phyloP scores from a whole-genome alignment of 2,797 vertebrate genomes.

The Pangasius larnaudii region DNA sequence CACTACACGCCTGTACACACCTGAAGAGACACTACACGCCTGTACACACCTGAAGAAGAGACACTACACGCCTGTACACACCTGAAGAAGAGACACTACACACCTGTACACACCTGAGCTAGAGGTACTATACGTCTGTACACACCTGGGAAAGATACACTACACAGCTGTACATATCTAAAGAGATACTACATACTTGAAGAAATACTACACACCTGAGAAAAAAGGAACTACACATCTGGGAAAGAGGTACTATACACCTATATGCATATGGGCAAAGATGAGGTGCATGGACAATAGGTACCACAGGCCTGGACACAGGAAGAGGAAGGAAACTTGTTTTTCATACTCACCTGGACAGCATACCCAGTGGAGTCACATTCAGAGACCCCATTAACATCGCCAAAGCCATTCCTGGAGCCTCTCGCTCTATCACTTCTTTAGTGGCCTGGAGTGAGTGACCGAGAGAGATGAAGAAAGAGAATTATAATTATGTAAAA shows the following conservation, averaged over 20 bases:
- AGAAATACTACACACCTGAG: neutral
- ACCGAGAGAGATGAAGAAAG: slow-evolving; percentile 37
- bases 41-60: no score
- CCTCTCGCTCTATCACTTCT: slow-evolving; percentile 98
- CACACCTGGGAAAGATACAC: no score
- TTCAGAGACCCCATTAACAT: slow-evolving; percentile 99
- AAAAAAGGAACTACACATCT: neutral
- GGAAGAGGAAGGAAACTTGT: neutral
- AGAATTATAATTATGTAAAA: neutral
- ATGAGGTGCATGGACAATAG: neutral
- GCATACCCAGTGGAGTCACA: slow-evolving; percentile 97
- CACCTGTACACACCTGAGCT: no score
- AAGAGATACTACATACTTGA: no score
- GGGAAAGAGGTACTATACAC: neutral
- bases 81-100: no score
- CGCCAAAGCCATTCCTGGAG: slow-evolving; percentile 96
- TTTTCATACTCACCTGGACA: slow-evolving; percentile 82
- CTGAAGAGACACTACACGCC: no score
- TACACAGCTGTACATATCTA: no score
- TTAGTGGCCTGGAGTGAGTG: slow-evolving; percentile 91
- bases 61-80: no score
- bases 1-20: no score
- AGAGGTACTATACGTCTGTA: no score
- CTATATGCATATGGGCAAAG: no score
- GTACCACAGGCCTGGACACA: neutral